Base-by-base conservation (phyloP, 2,113 vertebrate species). In the Cairina moschata region DNA sequence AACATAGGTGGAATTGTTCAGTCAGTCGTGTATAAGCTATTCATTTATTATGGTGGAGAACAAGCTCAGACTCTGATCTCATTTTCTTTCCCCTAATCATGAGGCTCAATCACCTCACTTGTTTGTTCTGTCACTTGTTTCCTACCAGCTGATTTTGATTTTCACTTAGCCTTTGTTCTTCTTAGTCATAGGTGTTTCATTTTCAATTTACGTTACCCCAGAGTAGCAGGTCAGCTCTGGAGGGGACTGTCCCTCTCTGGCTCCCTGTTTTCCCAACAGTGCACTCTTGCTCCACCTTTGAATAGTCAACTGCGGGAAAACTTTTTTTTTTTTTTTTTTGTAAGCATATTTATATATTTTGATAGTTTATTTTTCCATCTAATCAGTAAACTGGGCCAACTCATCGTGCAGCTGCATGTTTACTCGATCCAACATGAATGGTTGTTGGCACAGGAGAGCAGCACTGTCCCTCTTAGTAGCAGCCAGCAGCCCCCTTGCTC, bases 371-470 rank as follows among this genome's bases (percentile, higher is more conserved):
- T 83, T 89, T 92, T 75, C 46, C 69, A 32, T 89, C 91, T 94
- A 29, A 68, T 78, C 56, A 7, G 65, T 77, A 72, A 77, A n/a
- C 88, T 77, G 68, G 44, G 72, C 94, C 90, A 90, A 2, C 86
- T 86, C 63, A n/a, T 66, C 4, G 0, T 86, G 79, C 95, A 96
- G 92, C 94, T 97, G 96, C 40, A 3, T 46, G 80, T 76, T 94
- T 80, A 90, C 72, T 74, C 73, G 54, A 59, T 90, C 79, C 68
- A 69, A 25, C 28, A 63, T 83, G 75, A 93, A 55, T 26, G 36
- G 84, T 48, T 89, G 40, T 15, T 91, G 91, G 86, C 93, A 88
- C 18, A 42, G 84, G 66, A 32, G 38, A 84, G 66, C 48, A 1
- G 2, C 52, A 13, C 73, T 78, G 68, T 56, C 60, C 50, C 17